Evolutionary conservation across 2,888 invertebrate species (phyloP), one percentile per base, ranked within the genome.

Genomic region (Anaspis maculata): DNA sequence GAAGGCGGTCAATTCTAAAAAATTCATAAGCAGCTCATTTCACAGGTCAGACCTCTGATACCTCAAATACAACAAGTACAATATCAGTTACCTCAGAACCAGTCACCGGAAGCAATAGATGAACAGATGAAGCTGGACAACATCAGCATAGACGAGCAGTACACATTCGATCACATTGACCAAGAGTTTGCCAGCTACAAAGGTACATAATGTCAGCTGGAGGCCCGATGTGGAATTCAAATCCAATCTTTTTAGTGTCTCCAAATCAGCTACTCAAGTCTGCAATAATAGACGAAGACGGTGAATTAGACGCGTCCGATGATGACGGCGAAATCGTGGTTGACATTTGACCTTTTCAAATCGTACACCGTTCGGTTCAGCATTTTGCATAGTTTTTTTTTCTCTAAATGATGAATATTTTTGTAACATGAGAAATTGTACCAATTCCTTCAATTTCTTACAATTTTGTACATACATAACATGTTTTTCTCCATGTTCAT

Each of bases 181-280:
- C 42, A 46, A 29, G 46, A 40, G 32, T 52, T 39, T 29, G 49
- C 52, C 46, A 46, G 48, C 15, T 53, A 51, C 39, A 52, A 53
- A 42, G 46, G 51, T 13, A 30, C 14, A 14, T 29, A 62, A 69
- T 69, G 68, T 9, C 69, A 64, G 19, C 9, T 24, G 4, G 5
- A 24, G 4, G 24, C 11, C 12, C 24, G 10, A 9, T 4, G 24
- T 5, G 24, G 11, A 7, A 10, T 21, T 30, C 3, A 11, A 4
- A 10, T 19, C 21, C 3, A 5, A 10, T 15, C 9, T 11, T 30
- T 37, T 7, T 25, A 37, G 35, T 40, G 30, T 36, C 16, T 46
- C 52, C 31, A 30, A 50, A 13, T 39, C 53, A 30, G 52, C 52
- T 34, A 34, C 53, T 54, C 30, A 47, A 53, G 36, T 46, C 43